phyloP scores from a whole-genome alignment of 2,113 vertebrate genomes.

The Chlamydotis undulata region DNA sequence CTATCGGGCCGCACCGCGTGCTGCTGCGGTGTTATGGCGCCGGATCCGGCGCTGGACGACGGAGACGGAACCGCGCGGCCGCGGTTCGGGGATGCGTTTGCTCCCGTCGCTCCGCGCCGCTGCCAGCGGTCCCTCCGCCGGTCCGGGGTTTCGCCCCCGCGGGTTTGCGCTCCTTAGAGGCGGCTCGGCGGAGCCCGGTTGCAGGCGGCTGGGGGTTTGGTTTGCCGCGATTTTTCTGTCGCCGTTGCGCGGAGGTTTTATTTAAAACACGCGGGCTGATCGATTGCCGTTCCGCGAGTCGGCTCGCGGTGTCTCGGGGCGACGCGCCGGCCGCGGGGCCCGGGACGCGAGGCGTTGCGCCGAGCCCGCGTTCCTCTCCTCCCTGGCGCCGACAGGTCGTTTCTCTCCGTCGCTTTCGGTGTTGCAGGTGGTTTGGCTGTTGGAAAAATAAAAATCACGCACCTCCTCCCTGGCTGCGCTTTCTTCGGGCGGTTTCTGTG shows the following conservation, averaged over 20 bases:
- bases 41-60: slow-evolving; percentile 1
- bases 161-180: neutral
- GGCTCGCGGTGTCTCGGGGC: neutral
- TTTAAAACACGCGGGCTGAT: neutral
- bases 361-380: neutral
- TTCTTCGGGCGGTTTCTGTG: neutral
- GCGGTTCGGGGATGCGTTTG: neutral
- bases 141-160: rapidly evolving
- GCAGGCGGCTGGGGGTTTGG: rapidly evolving
- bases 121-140: rapidly evolving
- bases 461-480: rapidly evolving
- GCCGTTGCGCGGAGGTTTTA: too few relatives aligned
- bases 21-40: neutral
- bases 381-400: rapidly evolving
- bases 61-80: neutral
- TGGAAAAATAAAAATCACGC: neutral
- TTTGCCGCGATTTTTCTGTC: rapidly evolving
- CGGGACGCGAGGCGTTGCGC: neutral
- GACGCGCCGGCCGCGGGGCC: neutral
- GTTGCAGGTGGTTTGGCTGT: neutral
- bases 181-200: neutral
- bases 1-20: slow-evolving; percentile 18
- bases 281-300: neutral
- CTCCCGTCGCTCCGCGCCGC: neutral
- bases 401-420: neutral